A percentile compares a stretch with the other conserved stretches of the same genome.
Evolutionary conservation across 2,113 vertebrate species (phyloP).

Genomic region (Butastur rufipennis): DNA sequence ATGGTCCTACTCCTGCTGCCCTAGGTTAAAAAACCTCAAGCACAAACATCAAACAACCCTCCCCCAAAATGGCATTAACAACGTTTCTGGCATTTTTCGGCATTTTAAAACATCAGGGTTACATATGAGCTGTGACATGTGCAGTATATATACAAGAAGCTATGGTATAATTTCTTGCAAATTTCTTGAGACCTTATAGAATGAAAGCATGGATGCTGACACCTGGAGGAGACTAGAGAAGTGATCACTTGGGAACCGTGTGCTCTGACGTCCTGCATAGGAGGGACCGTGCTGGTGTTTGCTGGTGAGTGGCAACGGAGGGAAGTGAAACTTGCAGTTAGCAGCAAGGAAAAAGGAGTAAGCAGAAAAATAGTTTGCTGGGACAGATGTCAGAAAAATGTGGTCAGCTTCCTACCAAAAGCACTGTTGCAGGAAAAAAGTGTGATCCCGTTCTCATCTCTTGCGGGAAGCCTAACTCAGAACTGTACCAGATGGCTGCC

Average conservation of each 20-base stretch:
- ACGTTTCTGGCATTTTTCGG: not conserved
- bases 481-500: not conserved
- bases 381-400: not conserved
- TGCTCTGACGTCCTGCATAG: not conserved
- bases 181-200: not conserved
- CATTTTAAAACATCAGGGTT: not conserved
- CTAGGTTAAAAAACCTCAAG: too few relatives aligned
- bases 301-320: too few relatives aligned
- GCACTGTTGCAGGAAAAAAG: too few relatives aligned
- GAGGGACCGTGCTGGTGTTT: not conserved
- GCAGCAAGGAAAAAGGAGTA: not conserved
- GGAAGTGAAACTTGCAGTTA: not conserved
- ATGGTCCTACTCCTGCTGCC: not conserved
- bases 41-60: not conserved
- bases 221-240: not conserved
- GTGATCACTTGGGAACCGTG: accelerated
- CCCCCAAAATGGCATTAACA: not conserved
- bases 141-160: not conserved
- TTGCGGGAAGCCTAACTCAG: not conserved
- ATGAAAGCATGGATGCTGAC: not conserved
- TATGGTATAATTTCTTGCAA: not conserved
- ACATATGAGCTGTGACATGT: accelerated
- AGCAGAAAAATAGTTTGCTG: not conserved
- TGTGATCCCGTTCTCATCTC: not conserved
- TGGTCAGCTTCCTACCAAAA: not conserved